A percentile compares a stretch with the other conserved stretches of the same genome.
Conservation (phyloP, 1,140 invertebrate species). For the Caenorhabditis tropicalis region DNA sequence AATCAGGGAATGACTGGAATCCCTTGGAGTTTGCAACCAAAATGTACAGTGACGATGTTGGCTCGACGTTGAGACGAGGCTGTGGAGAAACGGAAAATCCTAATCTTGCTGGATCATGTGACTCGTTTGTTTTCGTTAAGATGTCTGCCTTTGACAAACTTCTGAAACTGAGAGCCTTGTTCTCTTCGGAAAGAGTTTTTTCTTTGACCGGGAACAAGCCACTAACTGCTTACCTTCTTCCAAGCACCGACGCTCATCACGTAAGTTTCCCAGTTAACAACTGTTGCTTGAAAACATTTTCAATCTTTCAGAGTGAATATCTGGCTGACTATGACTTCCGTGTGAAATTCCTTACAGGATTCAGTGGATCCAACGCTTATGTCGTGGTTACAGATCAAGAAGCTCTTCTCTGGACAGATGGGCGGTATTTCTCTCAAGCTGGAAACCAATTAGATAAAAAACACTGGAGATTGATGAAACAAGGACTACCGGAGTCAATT, state of each 20-base stretch:
- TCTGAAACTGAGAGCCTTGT: conserved; percentile 10
- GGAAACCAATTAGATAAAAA: conserved; percentile 57
- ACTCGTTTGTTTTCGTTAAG: too few species aligned
- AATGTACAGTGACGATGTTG: too few species aligned
- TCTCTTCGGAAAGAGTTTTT: conserved; percentile 38
- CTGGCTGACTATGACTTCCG: conserved; percentile 83
- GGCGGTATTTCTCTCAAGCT: conserved; percentile 78
- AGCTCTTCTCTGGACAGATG: conserved; percentile 93
- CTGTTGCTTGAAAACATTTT: too few species aligned
- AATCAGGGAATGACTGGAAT: too few species aligned
- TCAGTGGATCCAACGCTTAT: conserved; percentile 86
- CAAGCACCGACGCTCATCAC: conserved; percentile 69
- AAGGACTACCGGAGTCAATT: conserved; percentile 58
- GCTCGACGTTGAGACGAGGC: too few species aligned
- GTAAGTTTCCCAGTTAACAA: conserved; percentile 50
- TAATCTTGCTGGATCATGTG: too few species aligned
- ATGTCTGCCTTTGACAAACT: conserved; percentile 29
- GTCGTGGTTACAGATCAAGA: conserved; percentile 81
- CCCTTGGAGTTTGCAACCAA: too few species aligned
- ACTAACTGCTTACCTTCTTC: conserved; percentile 65
- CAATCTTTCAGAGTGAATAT: conserved; percentile 84
- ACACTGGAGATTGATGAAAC: conserved; percentile 69
- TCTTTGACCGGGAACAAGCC: conserved; percentile 28
- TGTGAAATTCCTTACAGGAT: conserved; percentile 84
- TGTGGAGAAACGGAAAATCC: too few species aligned